Evolutionary conservation across 2,888 invertebrate species (phyloP).

Genomic region (Barypeithes pellucidus): DNA sequence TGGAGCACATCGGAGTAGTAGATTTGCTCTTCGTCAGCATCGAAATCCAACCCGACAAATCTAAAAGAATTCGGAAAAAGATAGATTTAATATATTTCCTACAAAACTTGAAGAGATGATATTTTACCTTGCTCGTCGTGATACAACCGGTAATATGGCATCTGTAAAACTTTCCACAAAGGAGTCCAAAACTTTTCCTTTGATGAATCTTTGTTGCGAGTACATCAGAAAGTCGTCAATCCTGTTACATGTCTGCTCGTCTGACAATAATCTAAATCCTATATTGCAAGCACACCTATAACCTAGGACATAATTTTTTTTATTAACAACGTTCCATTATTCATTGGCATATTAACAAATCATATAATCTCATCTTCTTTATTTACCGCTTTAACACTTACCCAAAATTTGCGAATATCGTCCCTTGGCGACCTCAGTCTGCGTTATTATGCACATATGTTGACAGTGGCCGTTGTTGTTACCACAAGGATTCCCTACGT

Average conservation of each 20-base stretch:
- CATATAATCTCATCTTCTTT: too few species aligned
- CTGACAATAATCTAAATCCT: slow-evolving; percentile 82
- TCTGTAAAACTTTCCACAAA: slow-evolving; percentile 94
- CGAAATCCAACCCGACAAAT: slow-evolving; percentile 96
- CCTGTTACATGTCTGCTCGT: slow-evolving; percentile 83
- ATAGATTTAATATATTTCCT: too few species aligned
- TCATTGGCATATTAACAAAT: too few species aligned
- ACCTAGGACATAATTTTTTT: slow-evolving; percentile 74
- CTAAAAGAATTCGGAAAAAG: slow-evolving; percentile 25
- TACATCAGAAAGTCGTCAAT: slow-evolving; percentile 95
- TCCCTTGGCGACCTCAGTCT: slow-evolving; percentile 54
- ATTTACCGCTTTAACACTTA: too few species aligned
- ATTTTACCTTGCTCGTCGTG: slow-evolving; percentile 87
- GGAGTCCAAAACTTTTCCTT: slow-evolving; percentile 92
- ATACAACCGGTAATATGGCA: slow-evolving; percentile 95
- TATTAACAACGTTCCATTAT: too few species aligned
- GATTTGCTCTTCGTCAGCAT: slow-evolving; percentile 90
- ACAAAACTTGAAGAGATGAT: too few species aligned
- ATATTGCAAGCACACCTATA: slow-evolving; percentile 94
- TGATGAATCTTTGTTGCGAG: slow-evolving; percentile 93
- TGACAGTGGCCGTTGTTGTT: slow-evolving; percentile 91
- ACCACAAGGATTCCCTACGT: slow-evolving; percentile 84
- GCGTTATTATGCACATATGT: slow-evolving; percentile 94
- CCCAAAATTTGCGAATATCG: slow-evolving; percentile 40
- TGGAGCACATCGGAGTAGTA: slow-evolving; percentile 98